phyloP scores from a whole-genome alignment of 2,113 vertebrate species.

The Mustela lutreola region DNA sequence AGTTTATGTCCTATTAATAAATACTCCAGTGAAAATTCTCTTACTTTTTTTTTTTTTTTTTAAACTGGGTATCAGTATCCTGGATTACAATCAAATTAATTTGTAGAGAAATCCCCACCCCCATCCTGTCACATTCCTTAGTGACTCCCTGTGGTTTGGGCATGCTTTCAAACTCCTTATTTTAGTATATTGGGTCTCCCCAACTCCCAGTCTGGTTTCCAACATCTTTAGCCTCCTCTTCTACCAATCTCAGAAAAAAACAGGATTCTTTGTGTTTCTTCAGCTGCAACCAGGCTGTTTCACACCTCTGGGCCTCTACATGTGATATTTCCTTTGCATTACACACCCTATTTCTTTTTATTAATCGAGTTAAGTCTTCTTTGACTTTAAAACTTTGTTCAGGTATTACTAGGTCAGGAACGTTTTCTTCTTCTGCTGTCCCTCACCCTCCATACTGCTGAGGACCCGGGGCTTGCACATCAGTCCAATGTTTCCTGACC shows the following conservation, averaged over 20 bases:
- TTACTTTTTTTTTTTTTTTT: background rate
- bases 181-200: background rate
- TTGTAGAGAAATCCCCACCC: background rate
- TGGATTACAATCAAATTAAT: slow-evolving; percentile 28
- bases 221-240: slow-evolving; percentile 6
- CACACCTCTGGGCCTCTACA: background rate
- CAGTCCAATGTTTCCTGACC: background rate
- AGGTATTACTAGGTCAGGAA: background rate
- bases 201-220: background rate
- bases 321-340: slow-evolving; percentile 11
- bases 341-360: background rate
- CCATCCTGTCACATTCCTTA: background rate
- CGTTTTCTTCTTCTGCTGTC: background rate
- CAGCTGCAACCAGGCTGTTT: background rate
- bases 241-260: background rate
- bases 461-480: background rate
- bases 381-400: slow-evolving; percentile 19
- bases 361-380: background rate
- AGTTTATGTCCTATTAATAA: background rate
- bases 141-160: background rate
- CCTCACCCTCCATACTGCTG: background rate
- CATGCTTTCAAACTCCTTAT: background rate
- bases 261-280: background rate
- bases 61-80: background rate
- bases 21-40: background rate